Conservation (phyloP, 2,797 vertebrate species). For the Eleutherodactylus coqui region DNA sequence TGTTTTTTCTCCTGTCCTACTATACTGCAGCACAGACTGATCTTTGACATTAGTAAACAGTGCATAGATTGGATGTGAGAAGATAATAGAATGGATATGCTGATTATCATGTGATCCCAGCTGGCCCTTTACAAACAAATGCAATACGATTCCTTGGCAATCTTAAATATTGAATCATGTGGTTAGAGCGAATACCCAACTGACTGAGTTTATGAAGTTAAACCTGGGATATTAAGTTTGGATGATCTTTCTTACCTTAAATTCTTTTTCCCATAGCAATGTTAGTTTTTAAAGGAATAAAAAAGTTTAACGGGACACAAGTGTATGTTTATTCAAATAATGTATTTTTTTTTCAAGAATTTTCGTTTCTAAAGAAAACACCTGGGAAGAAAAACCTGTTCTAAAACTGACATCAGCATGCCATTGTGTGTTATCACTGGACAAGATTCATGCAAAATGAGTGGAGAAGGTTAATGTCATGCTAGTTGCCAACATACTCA, state of each 20-base stretch:
- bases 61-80: constrained; percentile 46
- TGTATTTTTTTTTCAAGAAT: not conserved
- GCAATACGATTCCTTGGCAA: constrained; percentile 78
- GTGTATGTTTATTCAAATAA: not conserved
- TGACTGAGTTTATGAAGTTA: constrained; percentile 77
- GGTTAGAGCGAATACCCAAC: constrained; percentile 79
- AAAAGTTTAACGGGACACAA: not conserved
- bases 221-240: constrained; percentile 66
- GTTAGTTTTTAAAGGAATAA: not conserved
- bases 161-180: constrained; percentile 82
- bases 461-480: not conserved
- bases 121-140: constrained; percentile 75
- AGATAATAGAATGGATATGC: constrained; percentile 74
- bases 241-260: not conserved
- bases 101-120: constrained; percentile 82
- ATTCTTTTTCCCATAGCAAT: not conserved
- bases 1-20: not conserved
- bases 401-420: not conserved
- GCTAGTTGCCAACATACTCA: not conserved
- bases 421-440: not conserved
- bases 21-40: not conserved
- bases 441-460: not conserved
- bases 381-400: not conserved
- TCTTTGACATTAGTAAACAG: not conserved
- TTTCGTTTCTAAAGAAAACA: not conserved